A percentile compares a stretch with the other conserved stretches of the same genome.
Evolutionary conservation across 1,140 invertebrate species (phyloP).

Genomic region (Brachionus asplanchnoidis): DNA sequence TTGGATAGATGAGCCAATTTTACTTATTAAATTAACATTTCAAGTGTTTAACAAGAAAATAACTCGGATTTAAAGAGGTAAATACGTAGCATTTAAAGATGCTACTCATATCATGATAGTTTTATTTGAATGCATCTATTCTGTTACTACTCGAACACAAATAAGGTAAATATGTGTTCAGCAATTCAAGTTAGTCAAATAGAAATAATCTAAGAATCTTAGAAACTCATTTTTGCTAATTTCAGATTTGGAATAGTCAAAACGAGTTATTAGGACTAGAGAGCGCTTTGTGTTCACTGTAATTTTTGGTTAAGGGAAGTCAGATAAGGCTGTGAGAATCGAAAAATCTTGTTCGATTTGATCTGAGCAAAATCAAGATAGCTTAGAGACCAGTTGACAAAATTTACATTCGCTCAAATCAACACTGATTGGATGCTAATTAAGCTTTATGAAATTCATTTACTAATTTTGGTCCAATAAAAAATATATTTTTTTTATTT

Average conservation of each 20-base stretch:
- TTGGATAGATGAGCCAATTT: neutral
- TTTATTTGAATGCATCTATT: slow-evolving; percentile 1
- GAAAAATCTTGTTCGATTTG: neutral
- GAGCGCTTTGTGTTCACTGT: neutral
- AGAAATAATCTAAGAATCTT: neutral
- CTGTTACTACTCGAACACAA: neutral
- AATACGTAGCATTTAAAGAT: neutral
- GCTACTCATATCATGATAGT: neutral
- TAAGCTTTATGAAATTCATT: neutral
- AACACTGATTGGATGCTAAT: neutral
- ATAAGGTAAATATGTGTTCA: slow-evolving; percentile 12
- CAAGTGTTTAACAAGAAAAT: slow-evolving; percentile 14
- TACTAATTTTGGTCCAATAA: slow-evolving; percentile 13
- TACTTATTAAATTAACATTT: neutral
- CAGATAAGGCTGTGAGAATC: neutral
- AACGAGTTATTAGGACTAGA: neutral
- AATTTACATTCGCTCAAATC: neutral
- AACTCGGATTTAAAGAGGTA: neutral
- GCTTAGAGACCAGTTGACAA: slow-evolving; percentile 19
- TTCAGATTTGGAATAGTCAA: neutral
- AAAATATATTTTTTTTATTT: neutral
- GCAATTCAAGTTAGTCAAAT: neutral
- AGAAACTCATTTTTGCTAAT: neutral
- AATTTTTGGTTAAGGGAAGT: neutral
- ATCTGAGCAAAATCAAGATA: neutral